Conservation (phyloP, 2,797 vertebrate species). For the Falco columbarius region DNA sequence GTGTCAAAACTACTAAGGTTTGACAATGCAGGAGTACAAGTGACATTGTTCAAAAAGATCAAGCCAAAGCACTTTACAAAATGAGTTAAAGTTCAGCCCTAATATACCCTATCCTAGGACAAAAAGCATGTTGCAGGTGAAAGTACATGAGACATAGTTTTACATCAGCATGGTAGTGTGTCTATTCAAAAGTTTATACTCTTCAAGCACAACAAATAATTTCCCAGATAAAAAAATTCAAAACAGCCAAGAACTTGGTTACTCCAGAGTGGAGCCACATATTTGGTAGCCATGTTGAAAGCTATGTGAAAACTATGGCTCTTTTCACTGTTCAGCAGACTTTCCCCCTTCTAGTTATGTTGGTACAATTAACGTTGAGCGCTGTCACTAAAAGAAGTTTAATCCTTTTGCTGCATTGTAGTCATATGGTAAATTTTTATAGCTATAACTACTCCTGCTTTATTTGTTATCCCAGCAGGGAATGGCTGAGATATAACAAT, state of each 20-base stretch:
- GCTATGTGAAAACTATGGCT: neutral
- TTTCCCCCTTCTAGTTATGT: neutral
- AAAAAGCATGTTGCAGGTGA: neutral
- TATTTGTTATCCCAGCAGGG: constrained; percentile 52
- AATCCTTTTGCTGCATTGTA: constrained; percentile 10
- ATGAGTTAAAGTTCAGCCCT: neutral
- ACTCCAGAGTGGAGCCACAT: neutral
- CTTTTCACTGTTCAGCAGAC: neutral
- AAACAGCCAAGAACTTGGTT: neutral
- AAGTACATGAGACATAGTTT: neutral
- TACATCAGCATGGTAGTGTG: neutral
- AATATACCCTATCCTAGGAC: neutral
- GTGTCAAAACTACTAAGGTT: neutral
- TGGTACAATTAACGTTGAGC: neutral
- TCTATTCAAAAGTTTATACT: neutral
- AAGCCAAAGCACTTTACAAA: neutral
- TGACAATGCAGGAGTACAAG: neutral
- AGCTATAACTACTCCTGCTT: constrained; percentile 23
- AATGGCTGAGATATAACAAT: constrained; percentile 1
- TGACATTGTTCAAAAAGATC: neutral
- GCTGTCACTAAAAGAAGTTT: neutral
- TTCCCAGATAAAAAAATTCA: neutral
- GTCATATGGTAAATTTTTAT: constrained; percentile 48
- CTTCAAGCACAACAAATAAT: neutral
- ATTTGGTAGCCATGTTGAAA: neutral